phyloP scores from a whole-genome alignment of 2,113 vertebrate genomes.

The sheep (Ovis aries) region DNA sequence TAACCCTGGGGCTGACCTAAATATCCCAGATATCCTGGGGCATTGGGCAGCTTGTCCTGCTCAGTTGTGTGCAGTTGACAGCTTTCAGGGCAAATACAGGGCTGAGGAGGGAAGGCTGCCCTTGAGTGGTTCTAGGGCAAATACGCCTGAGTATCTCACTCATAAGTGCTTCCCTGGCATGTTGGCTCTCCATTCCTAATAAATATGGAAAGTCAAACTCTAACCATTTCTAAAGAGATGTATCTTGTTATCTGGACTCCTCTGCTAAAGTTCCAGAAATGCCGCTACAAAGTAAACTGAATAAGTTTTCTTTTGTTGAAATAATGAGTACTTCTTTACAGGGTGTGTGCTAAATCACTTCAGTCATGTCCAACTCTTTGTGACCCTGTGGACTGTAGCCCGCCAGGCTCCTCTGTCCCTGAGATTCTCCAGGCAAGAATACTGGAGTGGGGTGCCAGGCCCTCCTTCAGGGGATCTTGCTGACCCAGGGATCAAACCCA shows the following conservation, averaged over 20 bases:
- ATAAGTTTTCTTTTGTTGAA: not conserved
- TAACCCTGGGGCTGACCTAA: not conserved
- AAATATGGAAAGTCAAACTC: not conserved
- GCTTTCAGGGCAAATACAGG: not conserved
- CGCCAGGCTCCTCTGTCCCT: not conserved
- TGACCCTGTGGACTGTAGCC: not conserved
- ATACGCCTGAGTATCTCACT: rapidly evolving
- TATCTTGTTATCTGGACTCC: not conserved
- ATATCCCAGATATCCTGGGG: not conserved
- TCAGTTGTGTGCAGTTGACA: not conserved
- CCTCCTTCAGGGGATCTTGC: not conserved
- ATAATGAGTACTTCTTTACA: not conserved
- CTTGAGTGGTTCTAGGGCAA: not conserved
- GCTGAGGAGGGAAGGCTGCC: not conserved
- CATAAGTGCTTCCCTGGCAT: not conserved
- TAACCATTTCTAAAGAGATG: not conserved
- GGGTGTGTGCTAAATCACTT: not conserved
- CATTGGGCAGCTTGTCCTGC: not conserved
- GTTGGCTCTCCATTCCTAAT: not conserved
- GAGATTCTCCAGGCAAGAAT: not conserved
- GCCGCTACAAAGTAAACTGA: not conserved
- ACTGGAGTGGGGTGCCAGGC: not conserved
- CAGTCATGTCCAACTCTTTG: not conserved
- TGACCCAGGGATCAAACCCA: not conserved
- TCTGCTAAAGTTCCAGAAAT: not conserved